phyloP scores from a whole-genome alignment of 2,113 vertebrate species.

The Xiphophorus maculatus region DNA sequence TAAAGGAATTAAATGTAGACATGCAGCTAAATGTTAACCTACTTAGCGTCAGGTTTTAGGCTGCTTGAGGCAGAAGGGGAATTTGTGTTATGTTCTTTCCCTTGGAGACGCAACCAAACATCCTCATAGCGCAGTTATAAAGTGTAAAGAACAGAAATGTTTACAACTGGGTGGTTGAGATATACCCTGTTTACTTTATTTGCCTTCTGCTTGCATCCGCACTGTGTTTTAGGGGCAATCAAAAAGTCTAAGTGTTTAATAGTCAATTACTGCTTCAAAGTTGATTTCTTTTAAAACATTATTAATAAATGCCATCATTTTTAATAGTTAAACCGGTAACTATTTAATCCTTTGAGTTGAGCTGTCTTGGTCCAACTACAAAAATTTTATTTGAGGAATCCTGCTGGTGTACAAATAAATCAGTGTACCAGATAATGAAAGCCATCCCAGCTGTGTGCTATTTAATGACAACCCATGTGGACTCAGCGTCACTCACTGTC shows the following conservation, averaged over 20 bases:
- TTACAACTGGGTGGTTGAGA: neutral
- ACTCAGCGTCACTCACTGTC: constrained; percentile 72
- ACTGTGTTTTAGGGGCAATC: neutral
- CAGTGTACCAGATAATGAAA: constrained; percentile 71
- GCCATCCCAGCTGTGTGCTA: constrained; percentile 66
- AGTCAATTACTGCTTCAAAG: neutral
- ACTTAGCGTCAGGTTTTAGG: too few species aligned
- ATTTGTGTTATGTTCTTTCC: neutral
- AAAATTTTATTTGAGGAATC: constrained; percentile 62
- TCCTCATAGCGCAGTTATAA: neutral
- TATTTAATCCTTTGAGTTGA: constrained; percentile 47
- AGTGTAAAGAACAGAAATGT: neutral
- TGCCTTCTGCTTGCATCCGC: too few species aligned
- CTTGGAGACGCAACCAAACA: neutral
- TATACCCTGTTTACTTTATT: neutral
- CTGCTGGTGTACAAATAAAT: constrained; percentile 71
- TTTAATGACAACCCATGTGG: constrained; percentile 71
- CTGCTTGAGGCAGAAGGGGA: neutral
- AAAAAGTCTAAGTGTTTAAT: neutral
- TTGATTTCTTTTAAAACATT: neutral
- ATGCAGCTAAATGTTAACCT: too few species aligned
- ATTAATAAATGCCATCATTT: neutral
- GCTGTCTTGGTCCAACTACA: constrained; percentile 37
- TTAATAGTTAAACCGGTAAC: neutral
- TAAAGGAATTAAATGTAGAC: neutral